Percentiles rank a stretch among this genome's conserved stretches.
These are phyloP conservation scores for Euclidia mi DNA, from an alignment of 2,888 invertebrate species.

Conservation along the genomic window DNA sequence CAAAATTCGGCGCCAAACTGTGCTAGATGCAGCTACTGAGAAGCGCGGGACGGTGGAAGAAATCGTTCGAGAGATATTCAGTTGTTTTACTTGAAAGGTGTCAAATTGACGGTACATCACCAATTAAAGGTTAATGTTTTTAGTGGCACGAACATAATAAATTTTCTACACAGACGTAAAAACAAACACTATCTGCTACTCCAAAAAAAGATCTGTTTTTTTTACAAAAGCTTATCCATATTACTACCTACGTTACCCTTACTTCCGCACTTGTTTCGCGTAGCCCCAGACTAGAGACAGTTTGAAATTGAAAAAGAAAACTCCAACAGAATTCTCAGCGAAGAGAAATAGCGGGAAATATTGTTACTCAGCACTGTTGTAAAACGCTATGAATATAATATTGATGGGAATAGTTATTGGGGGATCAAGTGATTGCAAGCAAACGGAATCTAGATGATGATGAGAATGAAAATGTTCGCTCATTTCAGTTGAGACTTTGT, in stretches of 20 bases:
- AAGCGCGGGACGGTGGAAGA: too few species aligned
- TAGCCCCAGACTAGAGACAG: constrained; percentile 70
- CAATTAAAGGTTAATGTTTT: too few species aligned
- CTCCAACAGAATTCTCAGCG: constrained; percentile 55
- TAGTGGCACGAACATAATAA: too few species aligned
- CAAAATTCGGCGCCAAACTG: too few species aligned
- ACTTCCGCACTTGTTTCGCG: constrained; percentile 77
- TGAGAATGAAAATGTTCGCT: not conserved
- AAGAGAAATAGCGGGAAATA: constrained; percentile 62
- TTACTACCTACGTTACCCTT: constrained; percentile 52
- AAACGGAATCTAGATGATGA: not conserved
- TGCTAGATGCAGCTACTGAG: too few species aligned
- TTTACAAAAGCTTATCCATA: constrained; percentile 58
- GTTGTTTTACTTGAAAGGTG: too few species aligned
- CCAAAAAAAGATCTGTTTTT: too few species aligned
- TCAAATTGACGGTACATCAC: too few species aligned
- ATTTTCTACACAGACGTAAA: too few species aligned
- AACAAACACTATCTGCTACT: too few species aligned
- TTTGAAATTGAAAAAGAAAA: constrained; percentile 84
- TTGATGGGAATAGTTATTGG: constrained; percentile 54
- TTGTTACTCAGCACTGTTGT: constrained; percentile 56
- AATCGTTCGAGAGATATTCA: too few species aligned
- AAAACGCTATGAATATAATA: constrained; percentile 70
- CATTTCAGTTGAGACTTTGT: not conserved
- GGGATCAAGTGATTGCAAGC: constrained; percentile 30